Evolutionary conservation across 1,140 invertebrate genomes (phyloP).

Genomic region (Scaptomyza hsui): DNA sequence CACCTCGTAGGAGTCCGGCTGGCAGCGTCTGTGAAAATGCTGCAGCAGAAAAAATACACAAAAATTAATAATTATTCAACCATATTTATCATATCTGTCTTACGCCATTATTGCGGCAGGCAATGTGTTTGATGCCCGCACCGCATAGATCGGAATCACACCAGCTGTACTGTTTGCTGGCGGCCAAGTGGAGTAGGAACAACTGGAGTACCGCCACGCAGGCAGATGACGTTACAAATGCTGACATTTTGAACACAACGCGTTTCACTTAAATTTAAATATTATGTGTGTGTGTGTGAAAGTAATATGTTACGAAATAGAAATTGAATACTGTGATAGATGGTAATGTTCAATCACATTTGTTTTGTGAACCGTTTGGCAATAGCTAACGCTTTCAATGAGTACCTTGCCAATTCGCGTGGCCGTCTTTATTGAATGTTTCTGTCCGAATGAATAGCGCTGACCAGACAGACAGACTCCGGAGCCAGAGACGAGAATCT

Average conservation of each 20-base stretch:
- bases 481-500: slow-evolving; percentile 27
- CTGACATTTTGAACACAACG: slow-evolving; percentile 38
- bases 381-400: slow-evolving; percentile 51
- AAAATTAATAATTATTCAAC: background rate
- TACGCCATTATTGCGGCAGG: slow-evolving; percentile 76
- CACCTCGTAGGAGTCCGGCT: slow-evolving; percentile 70
- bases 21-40: slow-evolving; percentile 66
- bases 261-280: background rate
- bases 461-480: slow-evolving; percentile 61
- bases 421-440: slow-evolving; percentile 80
- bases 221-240: slow-evolving; percentile 18
- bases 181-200: slow-evolving; percentile 41
- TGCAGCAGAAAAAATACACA: slow-evolving; percentile 22
- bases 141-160: slow-evolving; percentile 70
- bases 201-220: slow-evolving; percentile 53
- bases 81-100: slow-evolving; percentile 10
- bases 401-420: slow-evolving; percentile 59
- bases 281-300: background rate
- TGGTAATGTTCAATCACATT: slow-evolving; percentile 23
- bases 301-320: slow-evolving; percentile 6
- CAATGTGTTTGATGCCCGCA: slow-evolving; percentile 59
- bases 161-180: slow-evolving; percentile 60
- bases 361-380: slow-evolving; percentile 29
- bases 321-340: slow-evolving; percentile 11
- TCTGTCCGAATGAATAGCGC: slow-evolving; percentile 71